These are phyloP conservation scores for Orius insidiosus DNA, from an alignment of 1,140 invertebrate species.

Conservation along the genomic window DNA sequence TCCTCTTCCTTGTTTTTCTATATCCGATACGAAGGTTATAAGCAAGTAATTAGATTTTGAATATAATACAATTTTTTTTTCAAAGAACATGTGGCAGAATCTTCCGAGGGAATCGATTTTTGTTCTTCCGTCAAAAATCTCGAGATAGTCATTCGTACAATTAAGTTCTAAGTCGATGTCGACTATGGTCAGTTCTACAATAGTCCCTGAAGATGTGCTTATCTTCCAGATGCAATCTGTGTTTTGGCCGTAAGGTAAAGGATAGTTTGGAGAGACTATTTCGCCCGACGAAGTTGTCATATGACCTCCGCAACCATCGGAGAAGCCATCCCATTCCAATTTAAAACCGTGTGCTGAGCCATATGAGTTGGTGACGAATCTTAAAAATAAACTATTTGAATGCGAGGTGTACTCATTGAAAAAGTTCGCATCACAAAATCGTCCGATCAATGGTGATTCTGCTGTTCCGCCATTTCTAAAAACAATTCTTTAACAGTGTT, in stretches of 20 bases:
- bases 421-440: slow-evolving; percentile 45
- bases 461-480: slow-evolving; percentile 49
- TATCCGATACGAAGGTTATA: slow-evolving; percentile 47
- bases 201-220: slow-evolving; percentile 49
- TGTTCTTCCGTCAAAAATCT: slow-evolving; percentile 37
- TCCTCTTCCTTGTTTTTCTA: slow-evolving; percentile 37
- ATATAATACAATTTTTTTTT: slow-evolving; percentile 29
- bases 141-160: slow-evolving; percentile 51
- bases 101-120: slow-evolving; percentile 29
- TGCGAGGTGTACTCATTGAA: slow-evolving; percentile 43
- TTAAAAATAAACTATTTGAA: slow-evolving; percentile 45
- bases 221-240: slow-evolving; percentile 68
- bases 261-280: slow-evolving; percentile 71
- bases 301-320: slow-evolving; percentile 46
- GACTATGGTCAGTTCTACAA: slow-evolving; percentile 42
- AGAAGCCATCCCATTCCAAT: slow-evolving; percentile 45
- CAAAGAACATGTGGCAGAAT: slow-evolving; percentile 31
- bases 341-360: slow-evolving; percentile 40
- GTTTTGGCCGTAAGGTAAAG: slow-evolving; percentile 43
- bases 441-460: slow-evolving; percentile 51
- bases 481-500: too few species aligned
- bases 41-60: slow-evolving; percentile 36
- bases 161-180: slow-evolving; percentile 51
- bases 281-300: slow-evolving; percentile 42
- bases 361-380: slow-evolving; percentile 49